phyloP scores from a whole-genome alignment of 2,113 vertebrate species.

The Sakesphorus luctuosus region DNA sequence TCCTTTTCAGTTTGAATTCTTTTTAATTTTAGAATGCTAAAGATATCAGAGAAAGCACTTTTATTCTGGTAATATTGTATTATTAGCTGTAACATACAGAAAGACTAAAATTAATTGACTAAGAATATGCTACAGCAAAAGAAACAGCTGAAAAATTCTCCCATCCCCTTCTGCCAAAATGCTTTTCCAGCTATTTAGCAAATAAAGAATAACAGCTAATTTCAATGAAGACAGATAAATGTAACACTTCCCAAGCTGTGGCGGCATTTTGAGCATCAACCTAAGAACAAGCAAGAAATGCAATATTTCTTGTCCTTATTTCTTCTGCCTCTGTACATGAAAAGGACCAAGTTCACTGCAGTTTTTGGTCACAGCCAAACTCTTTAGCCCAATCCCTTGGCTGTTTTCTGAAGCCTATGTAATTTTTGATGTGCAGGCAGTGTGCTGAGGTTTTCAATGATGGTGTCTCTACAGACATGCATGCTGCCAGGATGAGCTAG shows the following conservation, averaged over 20 bases:
- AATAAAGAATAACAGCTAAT: slow-evolving; percentile 27
- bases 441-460: neutral
- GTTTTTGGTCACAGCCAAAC: neutral
- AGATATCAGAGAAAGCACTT: neutral
- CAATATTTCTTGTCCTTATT: neutral
- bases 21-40: slow-evolving; percentile 37
- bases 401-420: neutral
- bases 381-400: neutral
- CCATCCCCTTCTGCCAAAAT: slow-evolving; percentile 19
- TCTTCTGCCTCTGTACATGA: neutral
- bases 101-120: slow-evolving; percentile 41
- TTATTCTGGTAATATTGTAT: slow-evolving; percentile 1
- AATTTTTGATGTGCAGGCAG: fast-evolving
- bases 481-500: fast-evolving
- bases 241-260: neutral
- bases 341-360: neutral
- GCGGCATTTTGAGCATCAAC: fast-evolving
- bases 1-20: slow-evolving; percentile 24
- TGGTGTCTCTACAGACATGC: fast-evolving
- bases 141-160: slow-evolving; percentile 40
- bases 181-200: neutral
- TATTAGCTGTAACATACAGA: neutral
- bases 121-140: slow-evolving; percentile 6
- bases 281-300: neutral
- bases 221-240: neutral